Evolutionary conservation across 2,888 invertebrate genomes (phyloP), one percentile per base, ranked within the genome.

Genomic region (Uloborus plumipes): DNA sequence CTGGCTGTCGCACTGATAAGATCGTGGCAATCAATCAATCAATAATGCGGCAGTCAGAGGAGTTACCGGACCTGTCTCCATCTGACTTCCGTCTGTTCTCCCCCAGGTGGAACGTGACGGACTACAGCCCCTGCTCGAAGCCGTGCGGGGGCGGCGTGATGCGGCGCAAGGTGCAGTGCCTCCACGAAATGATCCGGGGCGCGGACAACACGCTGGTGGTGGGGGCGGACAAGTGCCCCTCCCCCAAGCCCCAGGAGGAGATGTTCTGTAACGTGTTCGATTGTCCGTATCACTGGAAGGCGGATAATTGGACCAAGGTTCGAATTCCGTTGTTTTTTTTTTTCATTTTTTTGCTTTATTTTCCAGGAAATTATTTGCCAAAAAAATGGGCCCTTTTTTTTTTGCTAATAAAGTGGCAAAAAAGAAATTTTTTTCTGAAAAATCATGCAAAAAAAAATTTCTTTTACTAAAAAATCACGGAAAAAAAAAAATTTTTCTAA

Each of bases 111-210:
- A 95, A 95, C 88, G 94, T 94, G 87, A 95, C 95, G 0, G 95
- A 95, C 74, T 97, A 95, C 88, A 94, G 94, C 0, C 92, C 93
- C 22, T 99, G 98, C 90, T 95, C 95, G 22, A 95, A 95, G 89
- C 94, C 95, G 2, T 99, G 98, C 88, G 98, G 98, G 49, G 94
- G 97, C 86, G 98, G 98, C 0, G 94, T 95, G 85, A 96, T 96
- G 90, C 95, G 94, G 0, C 91, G 98, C 82, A 87, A 88, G 64
- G 97, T 97, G 71, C 93, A 93, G 72, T 97, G 97, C 88, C 94
- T 95, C 86, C 95, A 95, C 87, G 94, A 94, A 90, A 95, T 96
- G 69, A 95, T 95, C 0, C 61, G 85, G 26, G 85, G 95, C 1
- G 94, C 94, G 16, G 94, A 94, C 53, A 97, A 96, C 88, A 95